Conservation (phyloP, 2,888 invertebrate genomes). For the Pollenia griseotomentosa region DNA sequence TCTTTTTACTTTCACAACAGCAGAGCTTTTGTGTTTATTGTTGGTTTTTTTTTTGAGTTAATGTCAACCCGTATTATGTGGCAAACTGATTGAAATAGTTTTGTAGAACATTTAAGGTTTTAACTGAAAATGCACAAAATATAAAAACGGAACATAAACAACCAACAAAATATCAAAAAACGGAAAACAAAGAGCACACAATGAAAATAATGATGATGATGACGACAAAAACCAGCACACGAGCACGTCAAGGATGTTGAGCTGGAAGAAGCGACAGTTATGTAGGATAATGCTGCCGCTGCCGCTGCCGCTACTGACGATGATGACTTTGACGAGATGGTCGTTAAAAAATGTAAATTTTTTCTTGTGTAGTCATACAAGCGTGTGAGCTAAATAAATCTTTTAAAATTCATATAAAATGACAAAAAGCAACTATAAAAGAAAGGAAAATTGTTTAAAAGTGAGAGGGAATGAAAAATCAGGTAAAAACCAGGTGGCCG, state of each 20-base stretch:
- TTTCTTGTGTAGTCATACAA: conserved; percentile 36
- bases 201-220: conserved; percentile 36
- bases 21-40: background rate
- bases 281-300: conserved; percentile 24
- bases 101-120: conserved; percentile 38
- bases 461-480: background rate
- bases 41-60: conserved; percentile 38
- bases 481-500: no score
- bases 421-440: background rate
- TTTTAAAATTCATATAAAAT: conserved; percentile 26
- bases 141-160: conserved; percentile 4
- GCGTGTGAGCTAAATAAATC: conserved; percentile 38
- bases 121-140: background rate
- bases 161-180: conserved; percentile 19
- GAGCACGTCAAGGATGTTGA: background rate
- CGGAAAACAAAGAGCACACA: conserved; percentile 3
- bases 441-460: background rate
- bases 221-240: conserved; percentile 5
- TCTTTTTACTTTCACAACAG: background rate
- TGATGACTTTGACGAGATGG: conserved; percentile 17
- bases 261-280: background rate
- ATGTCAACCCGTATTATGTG: conserved; percentile 62
- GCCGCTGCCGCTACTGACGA: background rate
- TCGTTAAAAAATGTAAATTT: conserved; percentile 52
- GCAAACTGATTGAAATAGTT: conserved; percentile 61